Evolutionary conservation across 2,888 invertebrate genomes (phyloP).

Genomic region (Pinctada fucata): DNA sequence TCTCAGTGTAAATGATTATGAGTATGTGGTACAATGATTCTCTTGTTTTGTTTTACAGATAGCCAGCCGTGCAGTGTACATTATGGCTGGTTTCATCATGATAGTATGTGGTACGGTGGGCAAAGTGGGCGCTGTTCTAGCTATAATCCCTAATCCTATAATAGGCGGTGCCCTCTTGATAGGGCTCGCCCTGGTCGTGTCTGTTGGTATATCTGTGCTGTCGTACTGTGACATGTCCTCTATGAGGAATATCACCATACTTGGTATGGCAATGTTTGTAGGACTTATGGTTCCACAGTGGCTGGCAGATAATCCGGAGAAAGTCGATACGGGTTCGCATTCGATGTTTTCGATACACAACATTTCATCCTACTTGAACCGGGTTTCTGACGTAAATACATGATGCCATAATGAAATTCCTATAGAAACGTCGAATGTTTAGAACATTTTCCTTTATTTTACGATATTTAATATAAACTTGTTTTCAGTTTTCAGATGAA

Average conservation of each 20-base stretch:
- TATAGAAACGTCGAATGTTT: too few species aligned
- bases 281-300: conserved; percentile 81
- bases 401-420: too few species aligned
- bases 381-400: too few species aligned
- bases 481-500: too few species aligned
- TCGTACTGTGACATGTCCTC: conserved; percentile 85
- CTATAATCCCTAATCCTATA: conserved; percentile 79
- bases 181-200: conserved; percentile 70
- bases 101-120: conserved; percentile 76
- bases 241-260: conserved; percentile 90
- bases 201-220: conserved; percentile 72
- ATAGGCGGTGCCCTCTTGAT: conserved; percentile 75
- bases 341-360: too few species aligned
- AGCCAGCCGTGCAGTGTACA: conserved; percentile 77
- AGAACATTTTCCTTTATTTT: too few species aligned
- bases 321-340: conserved; percentile 57
- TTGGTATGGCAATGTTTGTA: conserved; percentile 91
- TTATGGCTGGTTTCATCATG: conserved; percentile 76
- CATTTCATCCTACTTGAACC: too few species aligned
- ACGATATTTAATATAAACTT: too few species aligned
- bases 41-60: conserved; percentile 61
- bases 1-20: too few species aligned
- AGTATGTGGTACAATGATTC: too few species aligned
- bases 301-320: conserved; percentile 46
- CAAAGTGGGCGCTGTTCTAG: conserved; percentile 78